Percentiles rank a stretch among this genome's conserved stretches.
phyloP scores from a whole-genome alignment of 2,797 vertebrate species.

The Sebastes wilsoni region DNA sequence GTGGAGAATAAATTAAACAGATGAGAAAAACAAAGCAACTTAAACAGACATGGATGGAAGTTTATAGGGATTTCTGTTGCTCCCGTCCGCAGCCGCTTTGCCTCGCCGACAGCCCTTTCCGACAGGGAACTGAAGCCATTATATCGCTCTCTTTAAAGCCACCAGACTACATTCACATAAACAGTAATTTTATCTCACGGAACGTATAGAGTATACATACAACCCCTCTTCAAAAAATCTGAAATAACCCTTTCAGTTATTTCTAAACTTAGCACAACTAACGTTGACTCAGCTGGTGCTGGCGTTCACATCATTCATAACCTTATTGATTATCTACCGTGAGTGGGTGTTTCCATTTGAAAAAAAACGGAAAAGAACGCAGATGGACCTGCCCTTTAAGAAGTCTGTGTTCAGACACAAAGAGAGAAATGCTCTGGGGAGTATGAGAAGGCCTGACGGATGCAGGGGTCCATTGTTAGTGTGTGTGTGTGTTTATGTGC shows the following conservation, averaged over 20 bases:
- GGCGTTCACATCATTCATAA: neutral
- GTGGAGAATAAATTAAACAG: neutral
- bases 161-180: neutral
- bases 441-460: neutral
- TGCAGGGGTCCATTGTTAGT: neutral
- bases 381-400: neutral
- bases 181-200: no score
- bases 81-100: neutral
- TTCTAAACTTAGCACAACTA: neutral
- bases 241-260: neutral
- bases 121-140: neutral
- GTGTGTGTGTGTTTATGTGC: neutral
- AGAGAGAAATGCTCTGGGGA: neutral
- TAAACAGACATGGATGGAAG: neutral
- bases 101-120: neutral
- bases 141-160: neutral
- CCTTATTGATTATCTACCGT: no score
- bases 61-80: neutral
- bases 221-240: neutral
- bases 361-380: neutral
- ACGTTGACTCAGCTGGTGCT: no score
- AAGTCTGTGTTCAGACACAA: neutral
- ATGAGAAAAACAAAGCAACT: constrained; percentile 17
- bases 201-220: no score
- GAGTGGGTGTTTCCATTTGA: neutral